These are phyloP conservation scores for Mionectes olivaceus DNA, from an alignment of 2,797 vertebrate species.

Conservation along the genomic window DNA sequence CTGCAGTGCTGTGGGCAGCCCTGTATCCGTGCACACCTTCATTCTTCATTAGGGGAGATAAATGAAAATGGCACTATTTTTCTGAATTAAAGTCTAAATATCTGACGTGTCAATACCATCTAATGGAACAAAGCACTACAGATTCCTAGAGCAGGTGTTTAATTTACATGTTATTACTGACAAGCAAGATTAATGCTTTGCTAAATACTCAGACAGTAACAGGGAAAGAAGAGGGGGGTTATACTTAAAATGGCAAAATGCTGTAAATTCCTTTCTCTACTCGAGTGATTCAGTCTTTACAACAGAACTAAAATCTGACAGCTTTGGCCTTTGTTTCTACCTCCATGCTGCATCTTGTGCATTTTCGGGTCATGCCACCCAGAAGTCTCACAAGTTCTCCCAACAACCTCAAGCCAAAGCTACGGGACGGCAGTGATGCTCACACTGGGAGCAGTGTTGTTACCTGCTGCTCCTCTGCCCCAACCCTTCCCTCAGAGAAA, in stretches of 20 bases:
- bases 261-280: not conserved
- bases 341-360: accelerated
- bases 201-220: slow-evolving; percentile 38
- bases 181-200: slow-evolving; percentile 60
- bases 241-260: not conserved
- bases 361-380: not conserved
- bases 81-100: slow-evolving; percentile 68
- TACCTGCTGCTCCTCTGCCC: not conserved
- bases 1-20: slow-evolving; percentile 34
- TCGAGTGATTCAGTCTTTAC: not conserved
- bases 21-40: slow-evolving; percentile 35
- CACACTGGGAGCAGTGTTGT: not conserved
- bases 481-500: not conserved
- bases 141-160: slow-evolving; percentile 67
- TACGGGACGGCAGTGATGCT: accelerated
- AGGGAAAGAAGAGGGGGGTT: not conserved
- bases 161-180: slow-evolving; percentile 68
- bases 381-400: not conserved
- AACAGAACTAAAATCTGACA: not conserved
- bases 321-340: not conserved
- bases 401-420: not conserved
- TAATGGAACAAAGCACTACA: slow-evolving; percentile 54
- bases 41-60: slow-evolving; percentile 51
- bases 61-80: slow-evolving; percentile 62
- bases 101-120: slow-evolving; percentile 50